Evolutionary conservation across 1,140 invertebrate genomes (phyloP), one percentile per base, ranked within the genome.

Genomic region (Yoshiicerus persimilis): DNA sequence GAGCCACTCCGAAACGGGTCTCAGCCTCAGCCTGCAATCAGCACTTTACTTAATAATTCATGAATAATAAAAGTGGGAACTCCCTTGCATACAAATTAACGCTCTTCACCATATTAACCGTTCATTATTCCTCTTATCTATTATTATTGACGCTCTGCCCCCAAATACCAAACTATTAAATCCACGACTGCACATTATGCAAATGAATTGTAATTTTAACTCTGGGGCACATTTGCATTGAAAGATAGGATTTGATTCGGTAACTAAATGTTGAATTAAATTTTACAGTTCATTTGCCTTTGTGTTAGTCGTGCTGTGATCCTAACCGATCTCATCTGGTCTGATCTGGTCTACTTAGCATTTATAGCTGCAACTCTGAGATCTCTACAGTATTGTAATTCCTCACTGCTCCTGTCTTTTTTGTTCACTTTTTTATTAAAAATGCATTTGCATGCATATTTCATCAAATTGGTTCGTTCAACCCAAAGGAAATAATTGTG

Each of bases 1-100:
- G 94, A 0, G 97, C 97, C 86, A 96, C 95, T 0, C 97, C 97
- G 70, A 96, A 95, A 91, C 96, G 96, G 90, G 97, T 96, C 30
- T 95, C 93, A 11, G 94, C 94, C 92, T 94, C 95, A 86, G 96
- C 96, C 27, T 94, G 23, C 32, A 84, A 38, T 36, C 39, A 84
- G 16, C 36, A 84, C 39, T 23, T 84, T 84, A 34, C 39, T 39
- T 27, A 47, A 39, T 47, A 32, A 30, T 84, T 27, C 25, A 56
- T 56, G 47, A 16, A 16, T 56, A 56, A 56, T 56, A n/a, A 56
- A 56, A n/a, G n/a, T 56, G 47, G 16, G 20, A 56, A 56, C 16
- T 3, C 47, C 20, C 47, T 56, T n/a, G 47, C 47, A 56, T 56
- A 56, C 47, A 56, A 56, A n/a, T 47, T 47, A 47, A 47, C 41